Evolutionary conservation across 2,888 invertebrate species (phyloP), one percentile per base, ranked within the genome.

Genomic region (Formica aserva): DNA sequence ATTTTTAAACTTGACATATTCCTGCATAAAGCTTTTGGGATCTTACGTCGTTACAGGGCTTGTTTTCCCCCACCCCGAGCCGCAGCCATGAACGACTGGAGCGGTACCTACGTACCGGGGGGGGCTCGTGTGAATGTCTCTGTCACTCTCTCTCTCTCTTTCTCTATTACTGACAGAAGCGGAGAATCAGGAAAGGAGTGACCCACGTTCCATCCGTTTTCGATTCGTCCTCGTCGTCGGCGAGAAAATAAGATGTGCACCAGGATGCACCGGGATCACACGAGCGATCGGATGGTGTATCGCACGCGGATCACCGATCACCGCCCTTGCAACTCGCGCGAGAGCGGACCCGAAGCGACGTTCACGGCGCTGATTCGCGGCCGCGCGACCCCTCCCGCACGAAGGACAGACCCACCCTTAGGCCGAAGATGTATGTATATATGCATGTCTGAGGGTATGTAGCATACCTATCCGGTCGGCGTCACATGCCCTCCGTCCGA

Each of bases 1-100:
- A 96, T 95, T 95, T 96, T 96, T 95, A 96, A 95, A 95, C 96
- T 96, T 95, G 96, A 96, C 96, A 96, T 96, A 95, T 95, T 96
- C 95, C 95, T 94, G 94, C 94, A 95, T 95, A 94, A 94, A 94
- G 91, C 89, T 89, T 90, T 88, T 88, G 82, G 90, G 88, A 87
- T 87, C 88, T 88, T 85, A 84, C 85, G 89, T 86, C 82, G 86
- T 90, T 91, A 91, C 90, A 92, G 92, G 91, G 93, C 93, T 94
- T 92, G 93, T 92, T 92, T 93, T 92, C 93, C 93, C 94, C 94
- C 93, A 93, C 94, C 91, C 90, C 87, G 89, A 85, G 87, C 85
- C 86, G 91, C 91, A 90, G 91, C 94, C 94, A 93, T 93, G 89
- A 91, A 92, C 91, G 88, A 90, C 87, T 90, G 91, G 86, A 89